phyloP scores from a whole-genome alignment of 2,797 vertebrate species.

The Miichthys miiuy region DNA sequence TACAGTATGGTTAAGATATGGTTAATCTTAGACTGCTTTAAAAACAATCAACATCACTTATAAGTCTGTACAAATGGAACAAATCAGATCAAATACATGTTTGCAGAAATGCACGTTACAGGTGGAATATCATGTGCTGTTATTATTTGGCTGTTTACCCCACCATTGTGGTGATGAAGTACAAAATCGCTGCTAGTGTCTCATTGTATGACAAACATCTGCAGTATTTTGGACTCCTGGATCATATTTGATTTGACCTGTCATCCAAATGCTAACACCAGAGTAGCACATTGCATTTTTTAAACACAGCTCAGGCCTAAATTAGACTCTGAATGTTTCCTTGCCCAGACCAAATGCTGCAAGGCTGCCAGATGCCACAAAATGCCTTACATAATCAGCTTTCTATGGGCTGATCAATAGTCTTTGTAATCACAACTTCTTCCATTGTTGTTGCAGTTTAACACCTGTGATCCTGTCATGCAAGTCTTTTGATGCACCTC shows the following conservation, averaged over 20 bases:
- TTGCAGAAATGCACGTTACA: background rate
- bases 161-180: no score
- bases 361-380: background rate
- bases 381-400: background rate
- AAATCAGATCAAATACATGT: background rate
- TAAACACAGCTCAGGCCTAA: background rate
- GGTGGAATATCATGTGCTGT: background rate
- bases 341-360: background rate
- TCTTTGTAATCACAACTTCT: background rate
- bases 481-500: background rate
- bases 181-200: no score
- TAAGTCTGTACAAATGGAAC: background rate
- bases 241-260: background rate
- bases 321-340: background rate
- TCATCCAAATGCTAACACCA: background rate
- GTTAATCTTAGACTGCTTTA: background rate
- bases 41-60: background rate
- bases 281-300: background rate
- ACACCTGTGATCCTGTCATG: background rate
- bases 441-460: conserved; percentile 3
- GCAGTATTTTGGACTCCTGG: no score
- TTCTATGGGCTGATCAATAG: background rate
- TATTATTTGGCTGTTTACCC: no score
- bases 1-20: background rate
- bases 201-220: no score